Percentiles rank a stretch among this genome's conserved stretches.
Evolutionary conservation across 2,113 vertebrate genomes (phyloP).

Genomic region (Pitta sordida): DNA sequence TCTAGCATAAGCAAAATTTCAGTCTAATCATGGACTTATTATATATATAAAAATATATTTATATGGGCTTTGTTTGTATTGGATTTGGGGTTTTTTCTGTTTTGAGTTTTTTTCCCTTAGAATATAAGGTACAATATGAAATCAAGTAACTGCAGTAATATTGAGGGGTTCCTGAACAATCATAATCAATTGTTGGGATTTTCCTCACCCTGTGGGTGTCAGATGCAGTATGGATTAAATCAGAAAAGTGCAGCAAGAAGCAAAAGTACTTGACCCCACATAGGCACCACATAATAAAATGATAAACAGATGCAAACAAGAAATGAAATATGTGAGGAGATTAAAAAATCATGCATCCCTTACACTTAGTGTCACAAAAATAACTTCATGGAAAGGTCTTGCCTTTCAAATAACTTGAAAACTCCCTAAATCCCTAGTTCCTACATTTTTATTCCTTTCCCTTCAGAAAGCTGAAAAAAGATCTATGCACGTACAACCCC

Average conservation of each 20-base stretch:
- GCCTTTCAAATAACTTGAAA: background rate
- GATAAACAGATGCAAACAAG: background rate
- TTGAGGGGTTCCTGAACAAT: background rate
- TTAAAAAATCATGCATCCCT: background rate
- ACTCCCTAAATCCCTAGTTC: background rate
- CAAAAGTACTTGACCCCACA: background rate
- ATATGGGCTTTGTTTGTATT: accelerated
- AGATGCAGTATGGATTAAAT: background rate
- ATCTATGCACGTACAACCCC: background rate
- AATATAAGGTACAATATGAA: background rate
- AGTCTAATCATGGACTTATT: background rate
- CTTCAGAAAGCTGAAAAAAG: background rate
- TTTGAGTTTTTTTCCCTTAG: background rate
- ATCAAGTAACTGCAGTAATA: background rate
- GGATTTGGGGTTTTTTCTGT: background rate
- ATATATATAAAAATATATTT: background rate
- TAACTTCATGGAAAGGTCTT: background rate
- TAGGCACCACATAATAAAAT: background rate
- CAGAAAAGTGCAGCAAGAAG: background rate
- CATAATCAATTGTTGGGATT: background rate
- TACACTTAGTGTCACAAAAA: background rate
- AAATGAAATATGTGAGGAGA: background rate
- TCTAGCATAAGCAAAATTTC: background rate
- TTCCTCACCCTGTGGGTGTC: background rate
- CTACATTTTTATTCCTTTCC: background rate